phyloP scores from a whole-genome alignment of 2,888 invertebrate species.

The Asteroscopus sphinx region DNA sequence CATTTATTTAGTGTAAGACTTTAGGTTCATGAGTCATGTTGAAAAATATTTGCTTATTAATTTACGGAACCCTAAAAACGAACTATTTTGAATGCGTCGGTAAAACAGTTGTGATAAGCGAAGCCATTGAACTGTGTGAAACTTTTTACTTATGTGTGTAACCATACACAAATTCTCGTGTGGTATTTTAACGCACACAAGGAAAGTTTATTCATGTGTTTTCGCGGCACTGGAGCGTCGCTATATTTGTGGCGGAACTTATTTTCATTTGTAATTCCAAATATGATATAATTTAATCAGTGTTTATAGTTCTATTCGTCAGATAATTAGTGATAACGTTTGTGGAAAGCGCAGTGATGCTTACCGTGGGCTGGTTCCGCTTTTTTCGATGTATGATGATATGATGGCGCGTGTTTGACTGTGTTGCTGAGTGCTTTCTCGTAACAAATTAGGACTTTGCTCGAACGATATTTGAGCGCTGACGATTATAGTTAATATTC shows the following conservation, averaged over 20 bases:
- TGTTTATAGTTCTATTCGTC: constrained; percentile 58
- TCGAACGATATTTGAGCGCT: constrained; percentile 72
- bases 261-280: constrained; percentile 70
- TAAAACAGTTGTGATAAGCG: constrained; percentile 59
- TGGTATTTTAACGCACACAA: constrained; percentile 61
- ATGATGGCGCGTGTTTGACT: constrained; percentile 86
- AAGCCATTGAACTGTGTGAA: constrained; percentile 62
- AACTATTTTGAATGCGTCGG: constrained; percentile 62
- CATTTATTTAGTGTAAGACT: too few relatives aligned
- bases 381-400: constrained; percentile 62
- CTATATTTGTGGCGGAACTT: constrained; percentile 73
- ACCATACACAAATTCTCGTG: constrained; percentile 35
- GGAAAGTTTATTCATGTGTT: constrained; percentile 66
- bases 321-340: constrained; percentile 56
- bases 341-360: constrained; percentile 46
- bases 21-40: too few relatives aligned
- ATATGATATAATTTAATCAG: constrained; percentile 54
- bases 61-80: constrained; percentile 48
- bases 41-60: constrained; percentile 2
- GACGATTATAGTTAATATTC: constrained; percentile 70
- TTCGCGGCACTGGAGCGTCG: constrained; percentile 81
- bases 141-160: constrained; percentile 44
- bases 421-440: constrained; percentile 74
- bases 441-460: constrained; percentile 83
- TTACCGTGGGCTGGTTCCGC: constrained; percentile 48